Percentiles rank a stretch among this genome's conserved stretches.
These are phyloP conservation scores for Vollenhovia emeryi DNA, from an alignment of 1,140 invertebrate genomes.

Conservation along the genomic window DNA sequence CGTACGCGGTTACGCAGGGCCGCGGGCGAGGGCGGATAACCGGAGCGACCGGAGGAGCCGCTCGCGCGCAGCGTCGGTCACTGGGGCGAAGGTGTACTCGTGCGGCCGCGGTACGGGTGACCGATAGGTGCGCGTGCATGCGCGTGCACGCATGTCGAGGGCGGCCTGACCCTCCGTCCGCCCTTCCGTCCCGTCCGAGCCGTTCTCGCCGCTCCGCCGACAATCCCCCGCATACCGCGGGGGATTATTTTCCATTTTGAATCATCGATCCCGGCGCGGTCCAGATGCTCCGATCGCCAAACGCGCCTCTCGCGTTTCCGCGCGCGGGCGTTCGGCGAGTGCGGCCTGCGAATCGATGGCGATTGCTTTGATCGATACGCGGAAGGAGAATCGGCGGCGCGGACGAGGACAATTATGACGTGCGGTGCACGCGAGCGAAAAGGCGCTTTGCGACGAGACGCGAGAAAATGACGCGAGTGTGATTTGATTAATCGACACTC, in stretches of 20 bases:
- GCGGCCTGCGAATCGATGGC: background rate
- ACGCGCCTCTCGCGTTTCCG: background rate
- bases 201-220: background rate
- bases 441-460: constrained; percentile 21
- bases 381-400: background rate
- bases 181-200: background rate
- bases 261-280: background rate
- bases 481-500: constrained; percentile 50
- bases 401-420: constrained; percentile 8
- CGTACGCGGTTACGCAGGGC: background rate
- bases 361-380: constrained; percentile 22
- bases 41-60: constrained; percentile 33
- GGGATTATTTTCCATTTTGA: constrained; percentile 42
- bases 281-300: constrained; percentile 9
- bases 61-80: constrained; percentile 36
- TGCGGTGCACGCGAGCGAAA: background rate
- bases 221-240: too few relatives aligned
- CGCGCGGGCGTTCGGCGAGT: background rate
- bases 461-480: constrained; percentile 17
- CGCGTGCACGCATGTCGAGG: constrained; percentile 49
- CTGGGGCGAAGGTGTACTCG: constrained; percentile 58
- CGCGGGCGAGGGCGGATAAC: constrained; percentile 46
- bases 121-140: constrained; percentile 49
- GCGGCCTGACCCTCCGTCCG: background rate
- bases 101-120: constrained; percentile 35